These are phyloP conservation scores for Centruroides sculpturatus DNA, from an alignment of 1,140 invertebrate genomes.

Conservation along the genomic window DNA sequence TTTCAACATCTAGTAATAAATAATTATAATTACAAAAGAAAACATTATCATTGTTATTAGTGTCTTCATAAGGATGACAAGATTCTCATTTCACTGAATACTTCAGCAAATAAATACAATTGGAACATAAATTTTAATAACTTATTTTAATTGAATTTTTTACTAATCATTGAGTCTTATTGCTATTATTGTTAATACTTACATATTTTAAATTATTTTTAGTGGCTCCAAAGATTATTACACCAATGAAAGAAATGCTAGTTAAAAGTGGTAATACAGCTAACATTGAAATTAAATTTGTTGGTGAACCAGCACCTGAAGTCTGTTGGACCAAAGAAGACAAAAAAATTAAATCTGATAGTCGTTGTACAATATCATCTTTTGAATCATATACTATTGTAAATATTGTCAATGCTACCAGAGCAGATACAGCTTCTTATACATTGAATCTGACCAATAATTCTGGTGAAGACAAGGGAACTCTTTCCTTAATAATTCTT, in stretches of 20 bases:
- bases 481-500: constrained; percentile 67
- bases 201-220: constrained; percentile 21
- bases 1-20: no score
- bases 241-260: constrained; percentile 67
- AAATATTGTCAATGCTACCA: constrained; percentile 73
- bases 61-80: no score
- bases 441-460: constrained; percentile 83
- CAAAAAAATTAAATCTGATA: constrained; percentile 53
- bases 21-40: no score
- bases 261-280: constrained; percentile 85
- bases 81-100: no score
- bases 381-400: constrained; percentile 64
- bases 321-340: constrained; percentile 67
- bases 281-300: constrained; percentile 80
- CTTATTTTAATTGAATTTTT: no score
- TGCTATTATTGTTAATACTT: no score
- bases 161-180: no score
- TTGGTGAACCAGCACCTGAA: constrained; percentile 76
- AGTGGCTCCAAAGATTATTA: constrained; percentile 84
- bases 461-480: constrained; percentile 76
- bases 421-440: constrained; percentile 84
- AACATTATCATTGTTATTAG: no score
- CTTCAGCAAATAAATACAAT: no score
- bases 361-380: constrained; percentile 53
- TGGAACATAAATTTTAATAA: no score